Conservation (phyloP, 2,113 vertebrate species). For the Megaceryle maxima region DNA sequence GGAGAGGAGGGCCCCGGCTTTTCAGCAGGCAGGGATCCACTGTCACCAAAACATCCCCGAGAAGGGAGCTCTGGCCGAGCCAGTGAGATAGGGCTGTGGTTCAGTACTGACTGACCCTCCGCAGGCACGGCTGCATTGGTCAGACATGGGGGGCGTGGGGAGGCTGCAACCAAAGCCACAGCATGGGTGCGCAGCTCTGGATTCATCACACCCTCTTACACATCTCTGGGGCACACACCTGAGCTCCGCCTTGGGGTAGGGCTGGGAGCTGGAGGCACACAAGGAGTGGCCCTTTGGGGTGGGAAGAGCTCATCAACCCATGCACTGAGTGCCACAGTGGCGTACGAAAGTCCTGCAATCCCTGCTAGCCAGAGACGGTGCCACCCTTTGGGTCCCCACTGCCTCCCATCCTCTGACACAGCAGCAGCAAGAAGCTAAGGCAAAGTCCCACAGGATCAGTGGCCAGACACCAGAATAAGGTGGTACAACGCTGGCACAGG, state of each 20-base stretch:
- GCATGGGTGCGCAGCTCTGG: accelerated
- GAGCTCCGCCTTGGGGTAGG: accelerated
- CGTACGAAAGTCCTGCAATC: not conserved
- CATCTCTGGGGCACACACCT: not conserved
- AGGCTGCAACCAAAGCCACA: not conserved
- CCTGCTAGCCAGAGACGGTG: accelerated
- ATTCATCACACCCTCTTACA: accelerated
- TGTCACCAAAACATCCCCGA: not conserved
- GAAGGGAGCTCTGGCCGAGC: not conserved
- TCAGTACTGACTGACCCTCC: not conserved
- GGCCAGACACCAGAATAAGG: not conserved
- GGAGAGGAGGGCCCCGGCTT: not conserved
- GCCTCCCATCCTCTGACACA: not conserved
- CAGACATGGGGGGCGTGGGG: accelerated
- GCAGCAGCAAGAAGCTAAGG: not conserved
- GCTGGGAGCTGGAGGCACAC: not conserved
- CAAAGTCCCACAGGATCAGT: accelerated
- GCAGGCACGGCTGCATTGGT: accelerated
- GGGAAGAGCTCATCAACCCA: not conserved
- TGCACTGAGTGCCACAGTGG: accelerated
- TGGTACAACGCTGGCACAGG: not conserved
- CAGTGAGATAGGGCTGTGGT: accelerated
- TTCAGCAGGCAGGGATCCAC: not conserved
- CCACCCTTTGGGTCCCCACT: not conserved
- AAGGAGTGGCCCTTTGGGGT: not conserved